Conservation (phyloP, 92 coral and sea anemone species). For the Hydrozoanthus gracilis region DNA sequence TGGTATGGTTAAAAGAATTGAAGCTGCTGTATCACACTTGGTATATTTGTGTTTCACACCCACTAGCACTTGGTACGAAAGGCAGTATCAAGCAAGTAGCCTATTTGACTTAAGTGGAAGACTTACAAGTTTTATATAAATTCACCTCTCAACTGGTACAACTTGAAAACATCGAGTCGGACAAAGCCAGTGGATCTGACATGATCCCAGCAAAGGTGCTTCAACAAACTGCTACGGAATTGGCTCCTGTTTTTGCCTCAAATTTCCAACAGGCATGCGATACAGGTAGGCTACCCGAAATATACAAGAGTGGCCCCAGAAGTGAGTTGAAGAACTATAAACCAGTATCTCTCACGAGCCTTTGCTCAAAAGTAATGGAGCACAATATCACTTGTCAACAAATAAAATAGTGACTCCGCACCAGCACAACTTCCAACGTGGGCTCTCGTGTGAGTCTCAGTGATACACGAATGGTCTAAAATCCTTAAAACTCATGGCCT, state of each 20-base stretch:
- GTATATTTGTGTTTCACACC: no score
- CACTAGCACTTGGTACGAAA: no score
- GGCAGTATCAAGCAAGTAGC: no score
- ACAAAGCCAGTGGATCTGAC: slow-evolving; percentile 61
- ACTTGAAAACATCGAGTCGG: slow-evolving; percentile 48
- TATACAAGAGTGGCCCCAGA: slow-evolving; percentile 26
- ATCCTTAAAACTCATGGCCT: slow-evolving; percentile 28
- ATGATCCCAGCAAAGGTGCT: slow-evolving; percentile 41
- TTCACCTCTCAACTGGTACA: no score
- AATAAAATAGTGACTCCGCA: slow-evolving; percentile 7
- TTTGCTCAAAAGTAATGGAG: slow-evolving; percentile 12
- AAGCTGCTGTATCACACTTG: no score
- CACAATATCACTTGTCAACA: slow-evolving; percentile 9
- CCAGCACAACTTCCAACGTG: slow-evolving; percentile 36
- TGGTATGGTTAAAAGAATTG: no score
- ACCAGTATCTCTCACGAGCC: neutral
- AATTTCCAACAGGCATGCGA: slow-evolving; percentile 34
- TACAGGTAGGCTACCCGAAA: neutral
- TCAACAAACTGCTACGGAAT: slow-evolving; percentile 29
- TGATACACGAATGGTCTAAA: slow-evolving; percentile 48
- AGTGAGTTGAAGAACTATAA: slow-evolving; percentile 12
- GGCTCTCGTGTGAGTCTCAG: slow-evolving; percentile 40
- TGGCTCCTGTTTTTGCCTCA: slow-evolving; percentile 43
- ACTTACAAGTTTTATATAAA: no score
- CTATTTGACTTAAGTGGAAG: no score